Evolutionary conservation across 2,797 vertebrate genomes (phyloP).

Genomic region (Sebastes variabilis): DNA sequence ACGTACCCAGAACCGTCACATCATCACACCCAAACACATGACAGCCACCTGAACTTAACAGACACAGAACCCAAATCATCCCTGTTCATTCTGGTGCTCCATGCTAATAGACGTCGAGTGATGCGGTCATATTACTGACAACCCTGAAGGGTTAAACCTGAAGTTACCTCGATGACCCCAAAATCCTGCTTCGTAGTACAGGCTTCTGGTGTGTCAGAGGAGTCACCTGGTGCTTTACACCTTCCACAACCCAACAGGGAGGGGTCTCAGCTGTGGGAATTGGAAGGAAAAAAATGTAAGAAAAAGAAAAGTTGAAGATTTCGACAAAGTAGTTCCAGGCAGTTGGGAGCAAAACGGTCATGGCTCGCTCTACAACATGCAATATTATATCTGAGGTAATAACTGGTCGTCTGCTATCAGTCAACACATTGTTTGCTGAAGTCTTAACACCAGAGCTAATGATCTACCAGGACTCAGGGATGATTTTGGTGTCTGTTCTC

Average conservation of each 20-base stretch:
- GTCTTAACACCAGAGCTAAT: not conserved
- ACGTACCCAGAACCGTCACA: not conserved
- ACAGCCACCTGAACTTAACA: not conserved
- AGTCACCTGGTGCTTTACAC: too few species aligned
- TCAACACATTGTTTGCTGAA: not conserved
- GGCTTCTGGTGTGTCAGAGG: too few species aligned
- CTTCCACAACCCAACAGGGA: too few species aligned
- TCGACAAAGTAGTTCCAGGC: not conserved
- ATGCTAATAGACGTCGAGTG: fast-evolving
- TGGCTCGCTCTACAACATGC: not conserved
- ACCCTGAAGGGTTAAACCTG: too few species aligned
- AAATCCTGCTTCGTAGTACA: too few species aligned
- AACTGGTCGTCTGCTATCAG: not conserved
- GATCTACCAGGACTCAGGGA: slow-evolving; percentile 2
- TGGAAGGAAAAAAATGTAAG: not conserved
- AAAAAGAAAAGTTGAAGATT: not conserved
- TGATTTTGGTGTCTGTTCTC: slow-evolving; percentile 14
- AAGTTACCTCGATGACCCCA: too few species aligned
- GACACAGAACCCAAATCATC: slow-evolving; percentile 14
- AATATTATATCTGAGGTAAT: not conserved
- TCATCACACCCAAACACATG: not conserved
- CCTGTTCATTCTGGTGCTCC: not conserved
- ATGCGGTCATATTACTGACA: not conserved
- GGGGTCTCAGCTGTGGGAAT: too few species aligned
- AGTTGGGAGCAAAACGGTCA: not conserved